phyloP scores from a whole-genome alignment of 2,888 invertebrate species.

The Oscheius sp. region DNA sequence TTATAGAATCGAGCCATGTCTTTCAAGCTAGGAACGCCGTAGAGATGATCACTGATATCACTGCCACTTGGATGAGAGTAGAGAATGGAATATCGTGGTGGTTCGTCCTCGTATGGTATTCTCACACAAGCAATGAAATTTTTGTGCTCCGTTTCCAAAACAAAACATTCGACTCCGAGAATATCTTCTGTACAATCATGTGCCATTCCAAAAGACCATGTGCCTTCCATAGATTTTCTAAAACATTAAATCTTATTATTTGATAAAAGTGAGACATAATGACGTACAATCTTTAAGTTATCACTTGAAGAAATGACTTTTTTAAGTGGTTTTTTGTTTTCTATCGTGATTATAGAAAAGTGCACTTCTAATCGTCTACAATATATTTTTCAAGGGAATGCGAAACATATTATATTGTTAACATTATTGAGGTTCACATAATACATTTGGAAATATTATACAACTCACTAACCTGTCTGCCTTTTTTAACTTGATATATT shows the following conservation, averaged over 20 bases:
- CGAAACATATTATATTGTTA: too few species aligned
- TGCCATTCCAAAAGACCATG: conserved; percentile 39
- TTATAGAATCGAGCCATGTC: conserved; percentile 51
- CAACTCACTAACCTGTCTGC: neutral
- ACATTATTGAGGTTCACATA: too few species aligned
- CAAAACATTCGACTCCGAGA: conserved; percentile 33
- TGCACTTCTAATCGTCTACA: too few species aligned
- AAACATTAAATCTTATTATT: too few species aligned
- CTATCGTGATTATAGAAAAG: too few species aligned
- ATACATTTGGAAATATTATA: too few species aligned
- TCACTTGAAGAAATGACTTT: too few species aligned
- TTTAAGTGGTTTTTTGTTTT: neutral
- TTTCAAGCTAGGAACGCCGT: conserved; percentile 41
- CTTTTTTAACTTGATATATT: conserved; percentile 19
- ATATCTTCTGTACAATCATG: conserved; percentile 52
- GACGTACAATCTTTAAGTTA: too few species aligned
- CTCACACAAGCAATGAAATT: conserved; percentile 44
- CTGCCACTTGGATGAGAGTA: conserved; percentile 62
- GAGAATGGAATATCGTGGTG: conserved; percentile 50
- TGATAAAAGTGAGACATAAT: too few species aligned
- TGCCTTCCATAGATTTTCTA: conserved; percentile 19
- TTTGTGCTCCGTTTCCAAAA: neutral
- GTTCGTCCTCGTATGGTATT: conserved; percentile 28
- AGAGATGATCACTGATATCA: conserved; percentile 57
- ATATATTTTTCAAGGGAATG: too few species aligned